Conservation (phyloP, 2,113 vertebrate species). For the Oreotrochilus melanogaster region DNA sequence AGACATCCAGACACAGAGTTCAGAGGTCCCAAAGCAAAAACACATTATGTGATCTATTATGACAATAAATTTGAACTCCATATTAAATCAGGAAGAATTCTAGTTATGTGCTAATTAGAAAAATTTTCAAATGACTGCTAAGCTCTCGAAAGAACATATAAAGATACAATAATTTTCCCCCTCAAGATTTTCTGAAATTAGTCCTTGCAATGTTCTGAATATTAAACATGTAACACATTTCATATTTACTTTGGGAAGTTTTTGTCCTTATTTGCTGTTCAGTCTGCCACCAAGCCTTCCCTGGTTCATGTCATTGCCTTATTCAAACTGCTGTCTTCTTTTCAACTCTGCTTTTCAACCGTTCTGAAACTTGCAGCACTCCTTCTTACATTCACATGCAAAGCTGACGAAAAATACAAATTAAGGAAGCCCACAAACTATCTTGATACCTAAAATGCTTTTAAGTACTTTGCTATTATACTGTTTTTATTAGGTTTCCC, state of each 20-base stretch:
- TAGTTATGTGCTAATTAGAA: background rate
- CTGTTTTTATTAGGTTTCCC: background rate
- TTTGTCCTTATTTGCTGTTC: background rate
- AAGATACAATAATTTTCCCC: background rate
- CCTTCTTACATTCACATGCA: background rate
- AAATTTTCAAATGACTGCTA: background rate
- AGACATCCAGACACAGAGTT: background rate
- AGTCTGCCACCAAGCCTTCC: background rate
- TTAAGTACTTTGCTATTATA: background rate
- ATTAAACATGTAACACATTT: background rate
- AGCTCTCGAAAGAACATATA: background rate
- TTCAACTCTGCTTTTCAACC: background rate
- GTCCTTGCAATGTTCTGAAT: background rate
- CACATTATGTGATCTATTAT: accelerated
- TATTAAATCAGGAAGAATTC: background rate
- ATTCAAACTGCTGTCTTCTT: background rate
- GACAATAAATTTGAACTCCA: background rate
- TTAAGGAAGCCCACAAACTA: background rate
- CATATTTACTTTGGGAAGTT: background rate
- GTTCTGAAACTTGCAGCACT: background rate
- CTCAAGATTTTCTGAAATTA: background rate
- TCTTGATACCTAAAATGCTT: background rate
- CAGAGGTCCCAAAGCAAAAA: background rate
- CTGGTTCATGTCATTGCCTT: background rate
- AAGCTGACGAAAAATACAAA: background rate